Evolutionary conservation across 2,113 vertebrate species (phyloP), one percentile per base, ranked within the genome.

Genomic region (Ellobius talpinus): DNA sequence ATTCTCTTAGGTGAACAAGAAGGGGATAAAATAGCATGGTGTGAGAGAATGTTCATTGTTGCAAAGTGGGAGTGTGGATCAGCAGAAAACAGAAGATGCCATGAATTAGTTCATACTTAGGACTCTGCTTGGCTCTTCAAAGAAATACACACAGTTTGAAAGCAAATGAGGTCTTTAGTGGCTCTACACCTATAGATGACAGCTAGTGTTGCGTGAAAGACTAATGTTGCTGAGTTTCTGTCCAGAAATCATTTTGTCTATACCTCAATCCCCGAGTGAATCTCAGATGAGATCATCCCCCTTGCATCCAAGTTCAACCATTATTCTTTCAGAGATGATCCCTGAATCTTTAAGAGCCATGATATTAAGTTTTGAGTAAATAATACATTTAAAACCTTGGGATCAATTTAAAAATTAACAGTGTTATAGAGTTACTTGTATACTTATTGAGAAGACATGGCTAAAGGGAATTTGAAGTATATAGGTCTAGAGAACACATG

Each of bases 331-430:
- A 66, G 74, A 72, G 72, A 17, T 7, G 0, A 1, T 73, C 84
- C 91, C 81, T 76, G 29, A 89, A 76, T 79, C 33, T 74, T 91
- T 89, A 89, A 94, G 50, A 87, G 55, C 36, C 0, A 94, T 89
- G 55, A 63, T 4, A n/a, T 36, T 50, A 79, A 24, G 76, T 68
- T 95, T 92, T 72, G 78, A 74, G 9, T 84, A 84, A 94, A 89
- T 78, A 73, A 82, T 89, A 16, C 52, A 68, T 89, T 94, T 93
- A 55, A 82, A 72, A 58, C 50, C 55, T n/a, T n/a, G 36, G 39
- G 52, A 14, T 58, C 9, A 87, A 72, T 81, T 66, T 88, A 84
- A 85, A 94, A 70, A 78, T 93, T 47, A 87, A 66, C 45, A n/a
- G 39, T 81, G 68, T 61, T 77, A 82, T 11, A 50, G 79, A 91